Conservation (phyloP, 2,888 invertebrate species). For the Eupelmus urozonus region DNA sequence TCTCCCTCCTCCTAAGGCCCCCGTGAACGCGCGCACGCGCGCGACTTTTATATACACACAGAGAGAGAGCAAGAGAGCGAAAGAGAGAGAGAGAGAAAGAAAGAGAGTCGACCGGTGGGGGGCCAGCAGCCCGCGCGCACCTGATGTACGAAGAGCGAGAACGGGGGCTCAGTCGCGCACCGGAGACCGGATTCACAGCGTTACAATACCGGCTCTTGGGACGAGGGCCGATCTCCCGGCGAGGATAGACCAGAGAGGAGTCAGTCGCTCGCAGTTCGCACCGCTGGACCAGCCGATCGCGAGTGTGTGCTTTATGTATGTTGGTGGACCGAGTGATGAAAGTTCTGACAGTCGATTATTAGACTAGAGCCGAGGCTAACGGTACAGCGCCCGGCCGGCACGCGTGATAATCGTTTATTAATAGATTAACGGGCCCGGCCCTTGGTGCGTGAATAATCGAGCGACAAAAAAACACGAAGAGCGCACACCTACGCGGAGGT, state of each 20-base stretch:
- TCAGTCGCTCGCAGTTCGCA: not conserved
- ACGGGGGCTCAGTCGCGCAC: slow-evolving; percentile 62
- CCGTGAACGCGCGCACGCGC: slow-evolving; percentile 1
- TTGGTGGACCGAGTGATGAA: not conserved
- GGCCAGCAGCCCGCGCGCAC: slow-evolving; percentile 45
- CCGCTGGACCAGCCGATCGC: not conserved
- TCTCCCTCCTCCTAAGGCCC: not conserved
- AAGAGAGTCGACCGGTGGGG: slow-evolving; percentile 51
- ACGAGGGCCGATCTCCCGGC: not conserved
- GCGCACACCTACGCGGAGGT: not conserved
- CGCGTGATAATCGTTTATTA: not conserved
- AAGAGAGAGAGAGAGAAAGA: slow-evolving; percentile 21
- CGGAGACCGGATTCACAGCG: slow-evolving; percentile 57
- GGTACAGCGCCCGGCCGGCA: too few relatives aligned
- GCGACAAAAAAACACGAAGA: not conserved
- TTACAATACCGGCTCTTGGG: not conserved
- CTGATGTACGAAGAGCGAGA: slow-evolving; percentile 35
- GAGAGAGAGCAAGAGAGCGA: slow-evolving; percentile 31
- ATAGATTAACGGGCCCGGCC: not conserved
- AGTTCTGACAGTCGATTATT: not conserved
- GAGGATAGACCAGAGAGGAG: too few relatives aligned
- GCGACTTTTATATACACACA: slow-evolving; percentile 19
- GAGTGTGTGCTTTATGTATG: not conserved
- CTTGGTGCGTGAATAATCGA: not conserved
- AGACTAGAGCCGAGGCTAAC: too few relatives aligned